Evolutionary conservation across 2,113 vertebrate genomes (phyloP).

Genomic region (Dunckerocampus dactyliophorus): DNA sequence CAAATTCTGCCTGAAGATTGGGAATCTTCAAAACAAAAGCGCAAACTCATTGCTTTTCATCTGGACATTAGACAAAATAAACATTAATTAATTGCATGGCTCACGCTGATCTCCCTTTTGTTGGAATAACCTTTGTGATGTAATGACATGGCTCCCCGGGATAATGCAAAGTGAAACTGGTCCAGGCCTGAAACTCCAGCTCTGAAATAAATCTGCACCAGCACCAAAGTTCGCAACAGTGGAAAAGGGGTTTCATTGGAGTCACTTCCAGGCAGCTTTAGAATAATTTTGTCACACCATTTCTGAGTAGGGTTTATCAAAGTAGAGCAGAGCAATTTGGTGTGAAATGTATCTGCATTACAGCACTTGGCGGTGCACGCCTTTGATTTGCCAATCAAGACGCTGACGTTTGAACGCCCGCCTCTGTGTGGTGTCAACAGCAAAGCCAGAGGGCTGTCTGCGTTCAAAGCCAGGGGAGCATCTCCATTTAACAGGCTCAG

Average conservation of each 20-base stretch:
- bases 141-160: too few relatives aligned
- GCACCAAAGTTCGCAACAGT: too few relatives aligned
- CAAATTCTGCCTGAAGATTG: too few relatives aligned
- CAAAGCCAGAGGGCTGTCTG: slow-evolving; percentile 53
- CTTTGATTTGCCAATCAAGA: slow-evolving; percentile 67
- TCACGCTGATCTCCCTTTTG: too few relatives aligned
- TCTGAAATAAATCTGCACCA: too few relatives aligned
- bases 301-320: slow-evolving; percentile 29
- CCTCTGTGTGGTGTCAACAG: slow-evolving; percentile 52
- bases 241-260: not conserved
- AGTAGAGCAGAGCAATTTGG: slow-evolving; percentile 41
- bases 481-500: slow-evolving; percentile 46
- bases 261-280: slow-evolving; percentile 23
- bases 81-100: too few relatives aligned
- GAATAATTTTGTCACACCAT: slow-evolving; percentile 30
- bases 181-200: too few relatives aligned
- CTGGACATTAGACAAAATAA: too few relatives aligned
- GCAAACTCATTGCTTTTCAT: too few relatives aligned
- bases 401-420: slow-evolving; percentile 61
- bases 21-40: too few relatives aligned
- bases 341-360: slow-evolving; percentile 47
- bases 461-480: slow-evolving; percentile 57
- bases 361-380: slow-evolving; percentile 43
- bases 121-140: too few relatives aligned
- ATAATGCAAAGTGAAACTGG: too few relatives aligned